Evolutionary conservation across 2,797 vertebrate genomes (phyloP).

Genomic region (Varecia variegata): DNA sequence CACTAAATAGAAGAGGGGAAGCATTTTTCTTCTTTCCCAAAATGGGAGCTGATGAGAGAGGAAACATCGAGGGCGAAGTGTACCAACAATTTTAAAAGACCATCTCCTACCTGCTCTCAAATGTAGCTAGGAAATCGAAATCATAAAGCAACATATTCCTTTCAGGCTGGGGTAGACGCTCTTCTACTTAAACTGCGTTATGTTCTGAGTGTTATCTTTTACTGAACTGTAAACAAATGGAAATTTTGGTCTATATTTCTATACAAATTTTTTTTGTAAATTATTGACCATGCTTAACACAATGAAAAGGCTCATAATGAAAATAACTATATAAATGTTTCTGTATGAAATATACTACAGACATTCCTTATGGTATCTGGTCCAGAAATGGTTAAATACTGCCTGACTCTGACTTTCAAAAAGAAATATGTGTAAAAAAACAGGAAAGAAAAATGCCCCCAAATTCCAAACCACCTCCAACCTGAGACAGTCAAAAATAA

Average conservation of each 20-base stretch:
- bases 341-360: slow-evolving; percentile 28
- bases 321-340: slow-evolving; percentile 27
- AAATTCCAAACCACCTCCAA: slow-evolving; percentile 1
- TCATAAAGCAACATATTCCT: slow-evolving; percentile 80
- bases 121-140: slow-evolving; percentile 81
- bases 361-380: not conserved
- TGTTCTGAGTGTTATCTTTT: slow-evolving; percentile 77
- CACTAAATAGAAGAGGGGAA: slow-evolving; percentile 85
- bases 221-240: slow-evolving; percentile 68
- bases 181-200: slow-evolving; percentile 81
- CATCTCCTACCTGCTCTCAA: slow-evolving; percentile 86
- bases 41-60: slow-evolving; percentile 83
- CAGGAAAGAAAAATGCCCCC: not conserved
- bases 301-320: slow-evolving; percentile 55
- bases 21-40: slow-evolving; percentile 73
- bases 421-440: slow-evolving; percentile 18
- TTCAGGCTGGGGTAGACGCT: slow-evolving; percentile 79
- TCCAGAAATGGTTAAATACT: slow-evolving; percentile 57
- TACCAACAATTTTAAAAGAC: slow-evolving; percentile 84
- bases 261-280: slow-evolving; percentile 80
- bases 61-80: slow-evolving; percentile 83
- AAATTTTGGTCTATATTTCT: slow-evolving; percentile 76
- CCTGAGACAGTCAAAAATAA: slow-evolving; percentile 33
- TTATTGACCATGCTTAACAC: slow-evolving; percentile 74
- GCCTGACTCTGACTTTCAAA: slow-evolving; percentile 49